A percentile compares a stretch with the other conserved stretches of the same genome.
Evolutionary conservation across 1,140 invertebrate genomes (phyloP).

Genomic region (Drosophila elegans): DNA sequence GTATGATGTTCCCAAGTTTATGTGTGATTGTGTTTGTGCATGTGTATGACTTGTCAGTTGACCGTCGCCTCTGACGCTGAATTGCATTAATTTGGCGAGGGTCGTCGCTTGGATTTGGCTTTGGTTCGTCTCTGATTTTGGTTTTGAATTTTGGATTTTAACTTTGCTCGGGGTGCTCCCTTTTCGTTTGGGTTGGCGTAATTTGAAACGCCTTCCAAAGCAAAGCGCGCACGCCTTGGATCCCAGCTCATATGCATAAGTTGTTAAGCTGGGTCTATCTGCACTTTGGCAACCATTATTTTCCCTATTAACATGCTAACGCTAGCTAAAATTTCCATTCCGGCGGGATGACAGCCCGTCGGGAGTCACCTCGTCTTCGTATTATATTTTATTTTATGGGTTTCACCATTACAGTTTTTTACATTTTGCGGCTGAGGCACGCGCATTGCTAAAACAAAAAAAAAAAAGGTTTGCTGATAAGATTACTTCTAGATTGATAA

Average conservation of each 20-base stretch:
- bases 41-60: slow-evolving; percentile 30
- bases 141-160: slow-evolving; percentile 1
- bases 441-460: slow-evolving; percentile 30
- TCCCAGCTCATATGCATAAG: slow-evolving; percentile 28
- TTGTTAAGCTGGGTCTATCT: slow-evolving; percentile 24
- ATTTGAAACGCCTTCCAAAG: slow-evolving; percentile 48
- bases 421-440: slow-evolving; percentile 22
- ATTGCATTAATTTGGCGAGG: slow-evolving; percentile 75
- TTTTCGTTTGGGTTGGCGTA: slow-evolving; percentile 62
- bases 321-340: slow-evolving; percentile 59
- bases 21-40: background rate
- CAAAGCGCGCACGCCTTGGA: slow-evolving; percentile 51
- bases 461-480: slow-evolving; percentile 25
- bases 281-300: slow-evolving; percentile 35
- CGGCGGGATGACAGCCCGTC: slow-evolving; percentile 16
- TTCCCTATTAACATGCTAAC: slow-evolving; percentile 64
- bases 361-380: slow-evolving; percentile 22
- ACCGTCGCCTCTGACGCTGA: slow-evolving; percentile 55
- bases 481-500: slow-evolving; percentile 37
- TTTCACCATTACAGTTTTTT: slow-evolving; percentile 52
- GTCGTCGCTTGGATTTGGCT: slow-evolving; percentile 55
- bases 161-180: slow-evolving; percentile 37
- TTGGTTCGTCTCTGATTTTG: slow-evolving; percentile 27
- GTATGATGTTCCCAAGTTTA: slow-evolving; percentile 6
- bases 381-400: slow-evolving; percentile 40